Base-by-base conservation (phyloP, 64 coral and sea anemone species). In the Montipora foliosa region DNA sequence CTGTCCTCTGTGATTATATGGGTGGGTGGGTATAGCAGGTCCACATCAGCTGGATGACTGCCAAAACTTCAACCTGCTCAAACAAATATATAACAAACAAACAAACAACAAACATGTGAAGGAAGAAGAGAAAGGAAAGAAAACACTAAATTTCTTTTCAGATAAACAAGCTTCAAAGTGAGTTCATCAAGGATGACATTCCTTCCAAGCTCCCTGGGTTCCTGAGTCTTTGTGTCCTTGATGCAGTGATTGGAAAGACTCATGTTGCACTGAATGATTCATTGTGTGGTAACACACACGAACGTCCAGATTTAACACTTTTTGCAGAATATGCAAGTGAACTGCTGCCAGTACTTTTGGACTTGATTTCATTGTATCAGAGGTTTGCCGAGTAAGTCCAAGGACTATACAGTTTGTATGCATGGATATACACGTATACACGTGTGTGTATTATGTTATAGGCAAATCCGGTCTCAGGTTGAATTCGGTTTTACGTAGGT, bases 311-410 rank as follows among this genome's bases (percentile, higher is more conserved):
- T 60, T 86, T 94, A n/a, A 92, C 96, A 9, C 84, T 92, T 2
- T 89, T 98, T 74, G 80, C 95, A 84, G 66, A 94, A 79, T 74
- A 95, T 77, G 96, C 93, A 53, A 98, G 83, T 37, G 89, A 95
- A 10, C 62, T 98, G 13, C 60, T 98, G 2, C 93, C 93, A 47
- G 82, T 76, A 4, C 62, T 98, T 7, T 52, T 96, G n/a, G 94
- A 96, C 8, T 73, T 99, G 53, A 94, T 99, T 89, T 77, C 89
- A 16, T 58, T 93, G 45, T 99, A 94, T 87, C 98, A 99, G 87
- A 96, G 84, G 47, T 96, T 94, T 95, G 92, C 83, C 83, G 91
- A 89, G 96, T 98, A 88, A 79, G 62, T 12, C 6, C 14, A 37
- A 29, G 21, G 12, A 21, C 20, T 24, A 4, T 22, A 7, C 17